A percentile compares a stretch with the other conserved stretches of the same genome.
These are phyloP conservation scores for Dicaeum eximium DNA, from an alignment of 2,113 vertebrate genomes.

Conservation along the genomic window DNA sequence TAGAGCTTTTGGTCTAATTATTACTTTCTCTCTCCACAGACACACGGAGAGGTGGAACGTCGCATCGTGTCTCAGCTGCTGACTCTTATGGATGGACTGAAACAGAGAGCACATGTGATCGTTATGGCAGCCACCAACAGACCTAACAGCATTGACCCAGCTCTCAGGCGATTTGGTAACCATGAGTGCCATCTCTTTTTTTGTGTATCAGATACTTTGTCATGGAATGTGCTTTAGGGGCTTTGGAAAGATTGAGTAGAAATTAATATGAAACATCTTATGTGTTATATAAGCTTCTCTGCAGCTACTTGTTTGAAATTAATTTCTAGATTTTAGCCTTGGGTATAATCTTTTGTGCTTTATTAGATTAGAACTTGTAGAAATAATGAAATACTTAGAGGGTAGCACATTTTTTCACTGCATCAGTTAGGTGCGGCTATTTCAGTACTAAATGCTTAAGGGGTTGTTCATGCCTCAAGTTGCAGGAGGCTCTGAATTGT, in stretches of 20 bases:
- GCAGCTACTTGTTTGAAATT: neutral
- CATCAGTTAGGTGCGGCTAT: neutral
- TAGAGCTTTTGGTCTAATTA: neutral
- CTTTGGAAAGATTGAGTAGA: neutral
- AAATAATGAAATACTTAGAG: neutral
- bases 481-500: neutral
- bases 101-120: constrained; percentile 95
- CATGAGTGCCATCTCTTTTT: neutral
- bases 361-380: neutral
- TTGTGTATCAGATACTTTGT: neutral
- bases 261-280: neutral
- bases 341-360: neutral
- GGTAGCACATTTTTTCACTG: neutral
- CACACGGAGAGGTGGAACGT: constrained; percentile 94
- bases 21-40: constrained; percentile 70
- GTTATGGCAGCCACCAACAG: constrained; percentile 99
- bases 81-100: constrained; percentile 96
- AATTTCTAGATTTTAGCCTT: neutral
- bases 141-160: constrained; percentile 98
- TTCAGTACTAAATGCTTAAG: neutral
- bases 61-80: constrained; percentile 95
- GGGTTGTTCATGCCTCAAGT: neutral
- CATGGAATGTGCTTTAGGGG: neutral
- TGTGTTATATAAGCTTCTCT: neutral
- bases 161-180: constrained; percentile 92